These are phyloP conservation scores for Lasioglossum leucozonium DNA, from an alignment of 2,888 invertebrate species.

Conservation along the genomic window DNA sequence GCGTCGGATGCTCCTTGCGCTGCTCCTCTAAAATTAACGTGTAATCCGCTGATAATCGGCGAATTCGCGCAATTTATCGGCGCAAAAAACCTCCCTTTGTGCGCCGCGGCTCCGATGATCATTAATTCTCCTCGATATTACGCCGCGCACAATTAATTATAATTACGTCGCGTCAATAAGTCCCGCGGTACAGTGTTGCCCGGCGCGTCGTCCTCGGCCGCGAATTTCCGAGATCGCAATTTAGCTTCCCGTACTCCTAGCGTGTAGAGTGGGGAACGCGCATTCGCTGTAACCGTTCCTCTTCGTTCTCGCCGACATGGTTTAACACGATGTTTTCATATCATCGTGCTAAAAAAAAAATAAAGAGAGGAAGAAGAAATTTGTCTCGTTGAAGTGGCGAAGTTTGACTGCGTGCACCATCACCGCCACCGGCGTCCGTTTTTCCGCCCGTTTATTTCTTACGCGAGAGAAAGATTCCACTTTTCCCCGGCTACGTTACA, in stretches of 20 bases:
- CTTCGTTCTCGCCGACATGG: background rate
- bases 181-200: background rate
- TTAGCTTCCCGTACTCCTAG: background rate
- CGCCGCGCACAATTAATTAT: background rate
- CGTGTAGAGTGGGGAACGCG: background rate
- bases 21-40: background rate
- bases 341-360: background rate
- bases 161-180: background rate
- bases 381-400: background rate
- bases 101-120: background rate
- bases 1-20: background rate
- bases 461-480: background rate
- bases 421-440: background rate
- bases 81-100: background rate
- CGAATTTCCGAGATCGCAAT: slow-evolving; percentile 18
- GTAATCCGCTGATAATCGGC: background rate
- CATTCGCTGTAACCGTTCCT: background rate
- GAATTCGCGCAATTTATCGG: background rate
- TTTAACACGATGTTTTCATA: slow-evolving; percentile 17
- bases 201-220: background rate
- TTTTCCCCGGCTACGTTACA: background rate
- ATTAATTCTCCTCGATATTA: background rate
- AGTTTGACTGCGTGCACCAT: background rate
- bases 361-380: background rate
- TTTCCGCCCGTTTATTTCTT: background rate